Evolutionary conservation across 2,113 vertebrate species (phyloP).

Genomic region (Dolichallabes microphthalmus): DNA sequence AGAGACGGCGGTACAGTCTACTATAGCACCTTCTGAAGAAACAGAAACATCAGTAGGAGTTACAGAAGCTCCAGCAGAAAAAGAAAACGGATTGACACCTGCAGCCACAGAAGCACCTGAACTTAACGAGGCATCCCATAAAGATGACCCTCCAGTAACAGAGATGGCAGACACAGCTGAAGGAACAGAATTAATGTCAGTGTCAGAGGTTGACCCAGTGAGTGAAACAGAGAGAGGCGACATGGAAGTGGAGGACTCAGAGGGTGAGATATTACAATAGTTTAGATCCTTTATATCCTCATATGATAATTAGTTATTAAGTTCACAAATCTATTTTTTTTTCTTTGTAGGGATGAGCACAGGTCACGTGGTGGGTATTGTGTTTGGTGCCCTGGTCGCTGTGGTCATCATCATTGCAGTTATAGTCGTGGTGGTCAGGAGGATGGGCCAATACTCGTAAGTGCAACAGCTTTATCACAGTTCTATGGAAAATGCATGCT

Average conservation of each 20-base stretch:
- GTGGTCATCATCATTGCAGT: constrained; percentile 64
- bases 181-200: fast-evolving
- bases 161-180: too few species aligned
- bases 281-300: background rate
- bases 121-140: background rate
- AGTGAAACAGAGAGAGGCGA: background rate
- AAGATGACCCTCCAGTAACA: too few species aligned
- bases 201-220: background rate
- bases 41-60: background rate
- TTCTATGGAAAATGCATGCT: background rate
- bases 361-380: constrained; percentile 71
- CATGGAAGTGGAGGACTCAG: background rate
- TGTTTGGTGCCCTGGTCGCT: constrained; percentile 67
- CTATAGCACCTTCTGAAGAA: background rate
- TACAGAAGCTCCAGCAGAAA: background rate
- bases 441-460: constrained; percentile 80
- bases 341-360: constrained; percentile 53
- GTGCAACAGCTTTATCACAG: constrained; percentile 4
- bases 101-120: background rate
- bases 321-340: background rate
- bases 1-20: background rate
- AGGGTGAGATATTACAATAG: constrained; percentile 16
- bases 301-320: background rate
- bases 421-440: constrained; percentile 64
- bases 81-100: too few species aligned